phyloP scores from a whole-genome alignment of 2,797 vertebrate species.

The Carapus acus region DNA sequence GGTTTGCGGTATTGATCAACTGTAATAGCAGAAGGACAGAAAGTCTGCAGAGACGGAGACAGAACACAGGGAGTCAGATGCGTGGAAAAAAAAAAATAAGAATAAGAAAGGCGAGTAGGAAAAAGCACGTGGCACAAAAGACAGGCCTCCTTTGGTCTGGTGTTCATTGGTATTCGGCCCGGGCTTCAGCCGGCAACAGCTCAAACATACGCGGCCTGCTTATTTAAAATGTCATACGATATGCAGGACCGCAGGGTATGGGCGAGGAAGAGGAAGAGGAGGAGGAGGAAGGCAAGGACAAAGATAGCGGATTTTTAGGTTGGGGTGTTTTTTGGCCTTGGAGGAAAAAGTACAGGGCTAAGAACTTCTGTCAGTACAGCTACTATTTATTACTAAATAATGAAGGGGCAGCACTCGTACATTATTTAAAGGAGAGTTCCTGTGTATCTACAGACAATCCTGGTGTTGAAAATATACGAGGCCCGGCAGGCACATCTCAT shows the following conservation, averaged over 20 bases:
- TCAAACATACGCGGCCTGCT: background rate
- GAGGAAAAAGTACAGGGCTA: background rate
- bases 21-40: background rate
- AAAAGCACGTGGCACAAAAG: background rate
- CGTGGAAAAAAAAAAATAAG: background rate
- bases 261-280: background rate
- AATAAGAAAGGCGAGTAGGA: background rate
- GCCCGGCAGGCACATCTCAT: background rate
- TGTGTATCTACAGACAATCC: background rate
- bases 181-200: background rate
- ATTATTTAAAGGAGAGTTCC: background rate
- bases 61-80: background rate
- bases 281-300: background rate
- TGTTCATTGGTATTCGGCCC: background rate
- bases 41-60: background rate
- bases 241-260: background rate
- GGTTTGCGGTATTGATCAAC: background rate
- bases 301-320: background rate
- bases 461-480: background rate
- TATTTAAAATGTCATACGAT: background rate
- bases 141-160: background rate
- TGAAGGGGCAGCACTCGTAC: background rate
- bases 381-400: background rate
- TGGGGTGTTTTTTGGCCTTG: too few species aligned
- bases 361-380: background rate